phyloP scores from a whole-genome alignment of 2,113 vertebrate species.

The Eclectus roratus region DNA sequence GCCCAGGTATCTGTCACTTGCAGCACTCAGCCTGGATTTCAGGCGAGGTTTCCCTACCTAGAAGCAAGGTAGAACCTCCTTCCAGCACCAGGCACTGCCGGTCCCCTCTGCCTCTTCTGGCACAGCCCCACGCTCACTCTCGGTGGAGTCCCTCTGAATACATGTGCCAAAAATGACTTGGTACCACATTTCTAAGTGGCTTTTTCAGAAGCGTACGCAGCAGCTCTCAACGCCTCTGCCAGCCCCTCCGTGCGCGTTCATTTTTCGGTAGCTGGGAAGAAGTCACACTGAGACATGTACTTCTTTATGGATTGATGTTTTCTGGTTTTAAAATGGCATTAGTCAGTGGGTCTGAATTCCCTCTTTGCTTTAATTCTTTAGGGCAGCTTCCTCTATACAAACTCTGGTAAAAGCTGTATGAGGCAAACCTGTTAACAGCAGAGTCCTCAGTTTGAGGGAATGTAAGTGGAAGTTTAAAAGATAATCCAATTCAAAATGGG shows the following conservation, averaged over 20 bases:
- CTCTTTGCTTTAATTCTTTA: not conserved
- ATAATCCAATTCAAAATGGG: not conserved
- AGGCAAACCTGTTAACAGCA: not conserved
- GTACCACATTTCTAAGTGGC: not conserved
- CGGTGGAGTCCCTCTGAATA: not conserved
- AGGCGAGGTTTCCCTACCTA: accelerated
- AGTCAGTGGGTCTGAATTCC: not conserved
- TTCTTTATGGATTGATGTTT: not conserved
- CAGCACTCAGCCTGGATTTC: not conserved
- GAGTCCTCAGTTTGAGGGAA: not conserved
- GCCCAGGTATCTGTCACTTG: not conserved
- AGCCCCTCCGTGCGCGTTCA: not conserved
- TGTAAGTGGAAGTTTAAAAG: not conserved
- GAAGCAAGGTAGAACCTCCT: not conserved
- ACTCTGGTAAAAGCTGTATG: not conserved
- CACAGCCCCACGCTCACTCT: accelerated
- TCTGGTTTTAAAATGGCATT: not conserved
- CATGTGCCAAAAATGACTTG: not conserved
- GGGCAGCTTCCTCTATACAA: not conserved
- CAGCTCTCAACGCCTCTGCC: not conserved
- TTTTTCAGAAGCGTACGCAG: not conserved
- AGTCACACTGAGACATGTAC: not conserved
- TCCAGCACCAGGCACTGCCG: accelerated
- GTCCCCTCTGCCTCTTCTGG: not conserved
- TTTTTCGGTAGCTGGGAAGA: not conserved